Percentiles rank a stretch among this genome's conserved stretches.
phyloP scores from a whole-genome alignment of 2,888 invertebrate genomes.

The Maniola hyperantus region DNA sequence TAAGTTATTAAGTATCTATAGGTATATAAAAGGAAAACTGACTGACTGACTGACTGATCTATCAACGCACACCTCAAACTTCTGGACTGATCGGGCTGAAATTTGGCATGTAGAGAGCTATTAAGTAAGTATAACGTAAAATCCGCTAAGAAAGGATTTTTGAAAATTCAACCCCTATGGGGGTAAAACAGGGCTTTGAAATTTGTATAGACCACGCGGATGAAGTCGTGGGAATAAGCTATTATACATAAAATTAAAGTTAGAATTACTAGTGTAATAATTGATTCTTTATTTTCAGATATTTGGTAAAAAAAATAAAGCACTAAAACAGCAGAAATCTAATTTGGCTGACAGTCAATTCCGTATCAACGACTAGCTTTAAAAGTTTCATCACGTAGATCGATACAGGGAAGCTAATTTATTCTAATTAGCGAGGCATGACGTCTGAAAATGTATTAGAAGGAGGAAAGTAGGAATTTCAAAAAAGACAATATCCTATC shows the following conservation, averaged over 20 bases:
- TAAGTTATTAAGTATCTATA: too few relatives aligned
- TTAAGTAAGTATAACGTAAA: too few relatives aligned
- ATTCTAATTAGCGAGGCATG: conserved; percentile 61
- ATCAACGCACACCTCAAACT: too few relatives aligned
- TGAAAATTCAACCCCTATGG: too few relatives aligned
- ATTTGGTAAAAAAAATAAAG: background rate
- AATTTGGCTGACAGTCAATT: conserved; percentile 15
- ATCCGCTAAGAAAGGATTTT: too few relatives aligned
- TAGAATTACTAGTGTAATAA: background rate
- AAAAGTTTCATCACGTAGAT: conserved; percentile 29
- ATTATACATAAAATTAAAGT: background rate
- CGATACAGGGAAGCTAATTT: conserved; percentile 54
- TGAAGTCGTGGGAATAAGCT: too few relatives aligned
- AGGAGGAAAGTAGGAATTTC: conserved; percentile 57
- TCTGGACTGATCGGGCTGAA: too few relatives aligned
- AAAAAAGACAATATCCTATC: conserved; percentile 66
- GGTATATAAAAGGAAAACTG: too few relatives aligned
- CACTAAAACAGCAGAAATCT: conserved; percentile 1
- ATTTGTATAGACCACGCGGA: too few relatives aligned
- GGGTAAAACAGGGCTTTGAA: too few relatives aligned
- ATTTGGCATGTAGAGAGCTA: too few relatives aligned
- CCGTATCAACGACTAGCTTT: conserved; percentile 1
- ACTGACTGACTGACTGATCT: too few relatives aligned
- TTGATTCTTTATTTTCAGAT: background rate
- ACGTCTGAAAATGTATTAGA: conserved; percentile 51